phyloP scores from a whole-genome alignment of 1,140 invertebrate genomes.

The Achatina immaculata region DNA sequence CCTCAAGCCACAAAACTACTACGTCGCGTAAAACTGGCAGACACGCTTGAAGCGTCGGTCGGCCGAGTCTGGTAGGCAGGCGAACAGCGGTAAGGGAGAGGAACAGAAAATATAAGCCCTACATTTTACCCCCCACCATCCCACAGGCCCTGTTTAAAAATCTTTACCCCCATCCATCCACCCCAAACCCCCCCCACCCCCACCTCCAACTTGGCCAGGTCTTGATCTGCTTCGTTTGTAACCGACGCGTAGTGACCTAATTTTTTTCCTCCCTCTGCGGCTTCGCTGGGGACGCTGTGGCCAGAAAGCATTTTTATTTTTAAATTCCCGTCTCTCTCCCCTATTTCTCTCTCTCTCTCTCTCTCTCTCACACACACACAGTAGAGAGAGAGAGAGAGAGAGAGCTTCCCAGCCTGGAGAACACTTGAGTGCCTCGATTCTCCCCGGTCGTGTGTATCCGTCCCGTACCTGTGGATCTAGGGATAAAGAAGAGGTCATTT shows the following conservation, averaged over 20 bases:
- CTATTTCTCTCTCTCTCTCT: too few relatives aligned
- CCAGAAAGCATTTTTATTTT: too few relatives aligned
- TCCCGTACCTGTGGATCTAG: too few relatives aligned
- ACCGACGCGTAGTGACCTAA: not conserved
- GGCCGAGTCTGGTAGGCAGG: not conserved
- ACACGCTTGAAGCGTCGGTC: not conserved
- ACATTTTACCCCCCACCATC: too few relatives aligned
- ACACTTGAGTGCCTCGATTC: too few relatives aligned
- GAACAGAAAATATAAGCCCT: not conserved
- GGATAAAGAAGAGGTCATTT: too few relatives aligned
- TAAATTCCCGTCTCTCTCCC: too few relatives aligned
- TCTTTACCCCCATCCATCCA: not conserved
- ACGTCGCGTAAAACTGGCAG: constrained; percentile 6
- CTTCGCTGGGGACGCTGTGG: not conserved
- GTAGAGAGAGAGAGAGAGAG: too few relatives aligned
- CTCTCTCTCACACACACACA: too few relatives aligned
- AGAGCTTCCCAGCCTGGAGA: too few relatives aligned
- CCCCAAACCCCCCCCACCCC: not conserved
- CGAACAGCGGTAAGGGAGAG: not conserved
- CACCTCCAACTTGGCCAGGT: not conserved
- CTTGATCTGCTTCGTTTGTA: not conserved
- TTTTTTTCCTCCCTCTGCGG: not conserved
- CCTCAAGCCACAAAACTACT: not conserved
- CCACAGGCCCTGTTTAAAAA: not conserved
- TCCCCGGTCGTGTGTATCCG: too few relatives aligned